A percentile compares a stretch with the other conserved stretches of the same genome.
These are phyloP conservation scores for Papilio aristodemus DNA, from an alignment of 1,140 invertebrate species.

Conservation along the genomic window DNA sequence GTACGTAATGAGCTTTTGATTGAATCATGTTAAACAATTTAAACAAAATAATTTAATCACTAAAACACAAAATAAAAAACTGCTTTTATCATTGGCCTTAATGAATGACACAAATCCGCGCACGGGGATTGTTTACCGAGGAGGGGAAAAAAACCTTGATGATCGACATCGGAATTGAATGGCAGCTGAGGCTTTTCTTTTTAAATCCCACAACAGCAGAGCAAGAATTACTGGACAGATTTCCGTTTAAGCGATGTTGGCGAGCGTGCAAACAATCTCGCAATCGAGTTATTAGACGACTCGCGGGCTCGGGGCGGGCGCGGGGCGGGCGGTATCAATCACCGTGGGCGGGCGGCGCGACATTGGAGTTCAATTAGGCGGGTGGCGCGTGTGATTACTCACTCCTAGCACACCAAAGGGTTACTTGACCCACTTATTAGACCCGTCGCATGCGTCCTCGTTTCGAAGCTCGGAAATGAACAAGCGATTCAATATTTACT, in stretches of 20 bases:
- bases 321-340: conserved; percentile 72
- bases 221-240: conserved; percentile 30
- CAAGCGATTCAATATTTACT: conserved; percentile 58
- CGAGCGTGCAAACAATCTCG: conserved; percentile 65
- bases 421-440: conserved; percentile 77
- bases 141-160: conserved; percentile 10
- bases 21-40: background rate
- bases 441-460: conserved; percentile 58
- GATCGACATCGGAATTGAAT: conserved; percentile 20
- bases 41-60: background rate
- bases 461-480: conserved; percentile 60
- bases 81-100: background rate
- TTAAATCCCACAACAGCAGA: conserved; percentile 31
- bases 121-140: conserved; percentile 13
- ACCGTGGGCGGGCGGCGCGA: conserved; percentile 72
- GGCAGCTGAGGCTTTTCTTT: conserved; percentile 21
- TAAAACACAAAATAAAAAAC: background rate
- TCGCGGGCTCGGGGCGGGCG: conserved; percentile 50
- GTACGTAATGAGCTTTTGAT: too few relatives aligned
- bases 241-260: conserved; percentile 49
- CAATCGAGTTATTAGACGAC: conserved; percentile 68
- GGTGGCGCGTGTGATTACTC: conserved; percentile 74
- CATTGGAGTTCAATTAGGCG: conserved; percentile 79
- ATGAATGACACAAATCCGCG: conserved; percentile 18
- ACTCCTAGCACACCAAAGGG: conserved; percentile 71